phyloP scores from a whole-genome alignment of 2,113 vertebrate species.

The Puffinus mauretanicus region DNA sequence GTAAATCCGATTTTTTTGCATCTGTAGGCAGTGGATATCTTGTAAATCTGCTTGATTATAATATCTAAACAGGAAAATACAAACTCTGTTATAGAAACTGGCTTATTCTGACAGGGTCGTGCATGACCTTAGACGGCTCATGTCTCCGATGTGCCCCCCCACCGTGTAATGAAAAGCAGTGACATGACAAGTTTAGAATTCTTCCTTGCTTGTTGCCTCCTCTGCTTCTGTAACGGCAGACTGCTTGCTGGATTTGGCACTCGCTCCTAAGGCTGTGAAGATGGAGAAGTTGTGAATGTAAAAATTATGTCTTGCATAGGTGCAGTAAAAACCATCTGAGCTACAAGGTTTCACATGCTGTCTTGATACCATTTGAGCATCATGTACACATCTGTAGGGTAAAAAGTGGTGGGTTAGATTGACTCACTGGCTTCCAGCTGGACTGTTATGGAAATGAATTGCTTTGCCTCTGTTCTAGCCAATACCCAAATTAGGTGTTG shows the following conservation, averaged over 20 bases:
- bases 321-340: not conserved
- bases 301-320: not conserved
- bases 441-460: not conserved
- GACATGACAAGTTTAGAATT: not conserved
- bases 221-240: not conserved
- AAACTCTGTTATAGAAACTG: not conserved
- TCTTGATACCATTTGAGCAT: not conserved
- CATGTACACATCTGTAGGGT: not conserved
- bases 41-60: not conserved
- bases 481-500: not conserved
- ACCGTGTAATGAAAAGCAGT: not conserved
- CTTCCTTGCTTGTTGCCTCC: not conserved
- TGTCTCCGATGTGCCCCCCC: not conserved
- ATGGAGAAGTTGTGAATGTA: not conserved
- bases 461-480: not conserved
- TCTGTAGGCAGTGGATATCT: not conserved
- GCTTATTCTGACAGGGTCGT: not conserved
- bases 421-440: not conserved
- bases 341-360: not conserved
- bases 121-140: not conserved
- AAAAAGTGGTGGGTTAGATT: not conserved
- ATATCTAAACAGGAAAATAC: not conserved
- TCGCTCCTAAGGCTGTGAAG: not conserved
- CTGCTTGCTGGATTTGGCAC: not conserved
- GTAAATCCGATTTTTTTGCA: not conserved